phyloP scores from a whole-genome alignment of 2,888 invertebrate genomes.

The Chrysodeixis includens region DNA sequence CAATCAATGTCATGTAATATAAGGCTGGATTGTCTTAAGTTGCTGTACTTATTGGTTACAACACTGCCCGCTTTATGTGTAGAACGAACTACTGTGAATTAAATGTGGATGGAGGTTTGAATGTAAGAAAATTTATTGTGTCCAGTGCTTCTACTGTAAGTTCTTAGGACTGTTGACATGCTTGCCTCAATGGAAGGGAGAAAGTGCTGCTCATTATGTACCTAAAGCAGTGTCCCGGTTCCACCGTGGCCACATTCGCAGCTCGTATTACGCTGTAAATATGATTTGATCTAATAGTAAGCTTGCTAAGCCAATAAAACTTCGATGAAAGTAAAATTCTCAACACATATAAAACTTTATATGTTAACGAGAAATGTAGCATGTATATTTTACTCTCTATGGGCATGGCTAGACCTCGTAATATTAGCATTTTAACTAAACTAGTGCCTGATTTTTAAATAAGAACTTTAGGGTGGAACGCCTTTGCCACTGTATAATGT shows the following conservation, averaged over 20 bases:
- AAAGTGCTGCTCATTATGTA: too few relatives aligned
- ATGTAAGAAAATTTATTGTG: too few relatives aligned
- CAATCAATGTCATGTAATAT: neutral
- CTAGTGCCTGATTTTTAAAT: conserved; percentile 3
- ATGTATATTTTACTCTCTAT: neutral
- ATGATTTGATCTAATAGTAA: neutral
- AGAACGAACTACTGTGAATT: too few relatives aligned
- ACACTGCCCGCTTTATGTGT: neutral
- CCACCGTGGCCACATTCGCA: too few relatives aligned
- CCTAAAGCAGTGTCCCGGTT: too few relatives aligned
- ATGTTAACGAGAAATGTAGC: neutral
- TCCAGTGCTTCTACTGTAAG: too few relatives aligned
- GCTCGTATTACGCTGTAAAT: too few relatives aligned
- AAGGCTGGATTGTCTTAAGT: neutral
- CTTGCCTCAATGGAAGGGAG: too few relatives aligned
- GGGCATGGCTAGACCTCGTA: neutral
- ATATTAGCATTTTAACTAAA: neutral
- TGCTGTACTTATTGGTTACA: neutral
- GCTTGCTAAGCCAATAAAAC: neutral
- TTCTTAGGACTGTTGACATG: too few relatives aligned
- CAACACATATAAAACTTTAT: neutral
- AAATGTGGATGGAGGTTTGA: too few relatives aligned
- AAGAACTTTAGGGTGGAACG: neutral
- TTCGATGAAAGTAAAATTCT: neutral
- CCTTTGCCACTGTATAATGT: neutral